Percentiles rank a stretch among this genome's conserved stretches.
phyloP scores from a whole-genome alignment of 1,140 invertebrate species.

The Magallana angulata region DNA sequence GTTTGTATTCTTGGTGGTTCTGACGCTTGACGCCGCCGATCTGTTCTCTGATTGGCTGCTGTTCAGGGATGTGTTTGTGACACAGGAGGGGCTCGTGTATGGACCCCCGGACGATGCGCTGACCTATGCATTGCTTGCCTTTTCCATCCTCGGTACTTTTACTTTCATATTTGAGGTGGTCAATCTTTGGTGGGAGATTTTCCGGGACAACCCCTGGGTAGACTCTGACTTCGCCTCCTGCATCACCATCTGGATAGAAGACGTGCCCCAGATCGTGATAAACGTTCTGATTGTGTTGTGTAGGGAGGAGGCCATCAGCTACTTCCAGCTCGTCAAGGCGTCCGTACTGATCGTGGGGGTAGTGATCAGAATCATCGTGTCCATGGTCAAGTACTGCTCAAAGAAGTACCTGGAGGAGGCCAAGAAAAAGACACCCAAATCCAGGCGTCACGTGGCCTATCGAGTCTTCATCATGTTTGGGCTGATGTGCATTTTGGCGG shows the following conservation, averaged over 20 bases:
- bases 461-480: conserved; percentile 70
- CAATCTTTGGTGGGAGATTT: conserved; percentile 70
- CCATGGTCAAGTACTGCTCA: conserved; percentile 66
- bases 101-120: conserved; percentile 64
- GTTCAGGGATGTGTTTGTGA: conserved; percentile 65
- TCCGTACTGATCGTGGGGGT: conserved; percentile 67
- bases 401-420: conserved; percentile 59
- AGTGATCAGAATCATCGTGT: conserved; percentile 67
- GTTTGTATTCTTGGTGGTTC: conserved; percentile 64
- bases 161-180: conserved; percentile 69
- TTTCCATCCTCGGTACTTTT: conserved; percentile 72
- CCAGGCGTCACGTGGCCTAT: conserved; percentile 62
- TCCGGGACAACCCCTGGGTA: conserved; percentile 66
- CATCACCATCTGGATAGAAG: conserved; percentile 72
- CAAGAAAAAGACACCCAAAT: conserved; percentile 52
- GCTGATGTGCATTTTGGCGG: conserved; percentile 61
- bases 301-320: conserved; percentile 73
- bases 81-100: conserved; percentile 71
- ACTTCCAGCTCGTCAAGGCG: conserved; percentile 73
- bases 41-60: conserved; percentile 74
- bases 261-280: conserved; percentile 72
- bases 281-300: conserved; percentile 69
- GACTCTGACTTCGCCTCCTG: conserved; percentile 68
- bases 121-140: conserved; percentile 64
- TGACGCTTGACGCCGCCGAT: conserved; percentile 65